Percentiles rank a stretch among this genome's conserved stretches.
Evolutionary conservation across 2,888 invertebrate species (phyloP).

Genomic region (Cataglyphis rosenhaueri): DNA sequence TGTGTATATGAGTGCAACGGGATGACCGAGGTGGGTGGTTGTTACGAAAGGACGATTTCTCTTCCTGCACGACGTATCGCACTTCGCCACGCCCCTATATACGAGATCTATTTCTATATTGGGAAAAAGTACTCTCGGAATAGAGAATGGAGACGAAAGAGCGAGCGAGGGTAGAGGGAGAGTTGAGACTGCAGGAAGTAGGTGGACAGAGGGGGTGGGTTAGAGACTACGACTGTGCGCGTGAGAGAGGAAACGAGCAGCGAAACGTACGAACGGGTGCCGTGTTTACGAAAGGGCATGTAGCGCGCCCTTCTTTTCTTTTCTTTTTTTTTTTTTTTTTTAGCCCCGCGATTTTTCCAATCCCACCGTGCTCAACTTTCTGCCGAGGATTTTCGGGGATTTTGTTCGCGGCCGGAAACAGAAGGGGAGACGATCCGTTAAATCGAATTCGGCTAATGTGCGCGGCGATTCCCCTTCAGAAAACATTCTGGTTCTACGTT

Average conservation of each 20-base stretch:
- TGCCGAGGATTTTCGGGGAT: constrained; percentile 71
- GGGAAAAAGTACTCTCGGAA: constrained; percentile 75
- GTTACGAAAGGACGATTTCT: constrained; percentile 79
- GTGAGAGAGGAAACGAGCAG: constrained; percentile 4
- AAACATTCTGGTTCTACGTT: constrained; percentile 28
- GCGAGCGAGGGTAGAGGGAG: constrained; percentile 19
- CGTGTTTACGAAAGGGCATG: constrained; percentile 72
- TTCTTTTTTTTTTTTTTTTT: constrained; percentile 59
- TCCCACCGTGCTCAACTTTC: constrained; percentile 61
- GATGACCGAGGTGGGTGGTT: constrained; percentile 68
- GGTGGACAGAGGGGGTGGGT: constrained; percentile 40
- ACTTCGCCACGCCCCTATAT: constrained; percentile 71
- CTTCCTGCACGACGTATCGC: constrained; percentile 76
- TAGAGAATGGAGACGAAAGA: constrained; percentile 56
- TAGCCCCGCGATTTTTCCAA: constrained; percentile 64
- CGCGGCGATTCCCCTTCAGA: constrained; percentile 50
- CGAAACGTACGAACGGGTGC: constrained; percentile 37
- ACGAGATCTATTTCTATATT: constrained; percentile 74
- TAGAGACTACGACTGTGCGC: constrained; percentile 8
- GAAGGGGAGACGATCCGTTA: constrained; percentile 77
- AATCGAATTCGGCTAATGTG: constrained; percentile 77
- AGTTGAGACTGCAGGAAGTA: constrained; percentile 34
- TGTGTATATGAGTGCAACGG: neutral
- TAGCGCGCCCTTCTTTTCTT: constrained; percentile 48
- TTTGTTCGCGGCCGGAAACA: constrained; percentile 70